A percentile compares a stretch with the other conserved stretches of the same genome.
Conservation (phyloP, 2,888 invertebrate species). For the Pyrocoelia pectoralis region DNA sequence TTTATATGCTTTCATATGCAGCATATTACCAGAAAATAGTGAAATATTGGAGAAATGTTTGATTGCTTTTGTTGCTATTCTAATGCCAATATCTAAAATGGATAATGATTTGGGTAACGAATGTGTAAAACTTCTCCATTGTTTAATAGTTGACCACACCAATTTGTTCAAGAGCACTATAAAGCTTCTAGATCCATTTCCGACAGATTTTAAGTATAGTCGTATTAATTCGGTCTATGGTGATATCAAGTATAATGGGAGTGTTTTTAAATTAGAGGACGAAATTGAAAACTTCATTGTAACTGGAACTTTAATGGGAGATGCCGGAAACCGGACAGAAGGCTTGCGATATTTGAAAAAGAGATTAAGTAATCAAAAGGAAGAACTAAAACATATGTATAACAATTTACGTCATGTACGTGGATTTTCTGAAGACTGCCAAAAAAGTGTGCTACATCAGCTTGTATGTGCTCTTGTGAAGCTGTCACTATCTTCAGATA, state of each 20-base stretch:
- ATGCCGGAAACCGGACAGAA: constrained; percentile 55
- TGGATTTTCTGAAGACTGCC: constrained; percentile 74
- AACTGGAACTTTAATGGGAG: constrained; percentile 51
- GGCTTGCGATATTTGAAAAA: constrained; percentile 64
- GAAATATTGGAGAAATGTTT: constrained; percentile 61
- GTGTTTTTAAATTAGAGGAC: constrained; percentile 51
- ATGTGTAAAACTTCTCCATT: constrained; percentile 61
- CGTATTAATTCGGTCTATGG: constrained; percentile 53
- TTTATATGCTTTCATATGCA: constrained; percentile 59
- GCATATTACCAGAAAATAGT: constrained; percentile 59
- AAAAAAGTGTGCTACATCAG: constrained; percentile 68
- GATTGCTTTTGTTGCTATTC: constrained; percentile 62
- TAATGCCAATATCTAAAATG: constrained; percentile 60
- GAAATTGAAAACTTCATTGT: constrained; percentile 64
- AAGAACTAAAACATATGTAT: constrained; percentile 64
- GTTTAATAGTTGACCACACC: constrained; percentile 64
- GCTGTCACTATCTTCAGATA: constrained; percentile 62
- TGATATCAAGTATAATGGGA: constrained; percentile 50
- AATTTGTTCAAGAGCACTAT: constrained; percentile 60
- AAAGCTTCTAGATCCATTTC: constrained; percentile 63
- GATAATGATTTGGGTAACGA: constrained; percentile 54
- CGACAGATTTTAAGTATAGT: constrained; percentile 55
- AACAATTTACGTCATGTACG: constrained; percentile 62
- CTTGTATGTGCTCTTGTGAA: constrained; percentile 68
- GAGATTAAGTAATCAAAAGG: constrained; percentile 64